These are phyloP conservation scores for Drepana arcuata DNA, from an alignment of 1,140 invertebrate genomes.

Conservation along the genomic window DNA sequence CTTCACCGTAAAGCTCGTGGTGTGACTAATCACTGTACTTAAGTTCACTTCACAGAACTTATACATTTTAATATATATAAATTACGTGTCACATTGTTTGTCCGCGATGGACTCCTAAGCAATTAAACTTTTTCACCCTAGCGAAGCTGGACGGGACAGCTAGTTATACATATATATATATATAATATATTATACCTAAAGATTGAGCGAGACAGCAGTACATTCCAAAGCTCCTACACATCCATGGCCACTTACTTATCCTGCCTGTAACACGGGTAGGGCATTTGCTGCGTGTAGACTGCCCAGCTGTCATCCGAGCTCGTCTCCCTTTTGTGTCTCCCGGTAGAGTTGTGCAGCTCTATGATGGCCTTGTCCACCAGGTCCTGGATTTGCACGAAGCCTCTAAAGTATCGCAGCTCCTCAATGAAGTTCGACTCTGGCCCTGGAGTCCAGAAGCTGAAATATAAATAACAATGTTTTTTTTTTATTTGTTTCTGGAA, in stretches of 20 bases:
- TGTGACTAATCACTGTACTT: too few species aligned
- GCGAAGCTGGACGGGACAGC: too few species aligned
- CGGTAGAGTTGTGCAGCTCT: conserved; percentile 28
- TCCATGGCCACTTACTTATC: conserved; percentile 77
- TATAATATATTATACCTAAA: not conserved
- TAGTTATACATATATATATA: not conserved
- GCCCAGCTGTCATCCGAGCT: conserved; percentile 60
- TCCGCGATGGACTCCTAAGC: too few species aligned
- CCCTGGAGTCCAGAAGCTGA: conserved; percentile 77
- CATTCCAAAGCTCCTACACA: too few species aligned
- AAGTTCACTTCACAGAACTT: too few species aligned
- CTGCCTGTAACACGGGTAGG: conserved; percentile 77
- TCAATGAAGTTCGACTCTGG: conserved; percentile 76
- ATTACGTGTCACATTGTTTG: too few species aligned
- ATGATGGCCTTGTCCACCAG: conserved; percentile 77
- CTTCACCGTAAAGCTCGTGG: too few species aligned
- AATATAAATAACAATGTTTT: conserved; percentile 5
- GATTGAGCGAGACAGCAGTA: too few species aligned
- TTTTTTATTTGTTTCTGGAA: too few species aligned
- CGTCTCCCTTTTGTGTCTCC: conserved; percentile 25
- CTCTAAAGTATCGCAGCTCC: conserved; percentile 77
- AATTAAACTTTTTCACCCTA: too few species aligned
- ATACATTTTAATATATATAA: too few species aligned
- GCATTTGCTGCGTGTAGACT: conserved; percentile 77
- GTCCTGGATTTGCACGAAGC: conserved; percentile 79